Evolutionary conservation across 2,113 vertebrate species (phyloP), one percentile per base, ranked within the genome.

Genomic region (Microtus oregoni): DNA sequence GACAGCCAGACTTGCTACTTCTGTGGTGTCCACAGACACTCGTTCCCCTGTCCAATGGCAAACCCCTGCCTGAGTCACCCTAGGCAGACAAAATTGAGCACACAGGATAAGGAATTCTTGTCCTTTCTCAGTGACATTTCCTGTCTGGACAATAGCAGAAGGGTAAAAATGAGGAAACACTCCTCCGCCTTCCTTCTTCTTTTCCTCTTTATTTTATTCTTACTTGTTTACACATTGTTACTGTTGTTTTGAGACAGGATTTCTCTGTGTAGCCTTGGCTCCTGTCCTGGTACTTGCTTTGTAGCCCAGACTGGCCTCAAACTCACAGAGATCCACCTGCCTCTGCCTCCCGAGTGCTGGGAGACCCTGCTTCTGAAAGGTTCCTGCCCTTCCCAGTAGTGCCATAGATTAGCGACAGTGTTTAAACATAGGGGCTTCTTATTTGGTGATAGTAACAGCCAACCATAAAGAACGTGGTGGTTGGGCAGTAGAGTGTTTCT

Each of bases 81-180:
- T 11, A 83, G 52, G 72, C 35, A 12, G 30, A 77, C 30, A 76
- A 73, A 91, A 92, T 68, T 26, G 30, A 50, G 32, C 30, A 67
- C 52, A 89, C 68, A 92, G 86, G 13, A 65, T 52, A 95, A 47
- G 35, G 6, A 24, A 41, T 52, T 65, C 55, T 12, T 13, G 58
- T 1, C 17, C 38, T 87, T 30, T 94, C 47, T 82, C 0, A 30
- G 22, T 17, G 26, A 20, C 50, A 79, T 86, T 92, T 95, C 55
- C 52, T 92, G 22, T 20, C 76, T 73, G 38, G 61, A 82, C 55
- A 78, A 96, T 73, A 89, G 38, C 67, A n/a, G 50, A 70, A 94
- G 55, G 90, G 90, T 41, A 79, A 82, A 67, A 83, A 77, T 77
- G 77, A 82, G 63, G 28, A 95, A 94, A 70, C 79, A 63, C 0